Conservation (phyloP, 2,113 vertebrate species). For the Mastomys natalensis region DNA sequence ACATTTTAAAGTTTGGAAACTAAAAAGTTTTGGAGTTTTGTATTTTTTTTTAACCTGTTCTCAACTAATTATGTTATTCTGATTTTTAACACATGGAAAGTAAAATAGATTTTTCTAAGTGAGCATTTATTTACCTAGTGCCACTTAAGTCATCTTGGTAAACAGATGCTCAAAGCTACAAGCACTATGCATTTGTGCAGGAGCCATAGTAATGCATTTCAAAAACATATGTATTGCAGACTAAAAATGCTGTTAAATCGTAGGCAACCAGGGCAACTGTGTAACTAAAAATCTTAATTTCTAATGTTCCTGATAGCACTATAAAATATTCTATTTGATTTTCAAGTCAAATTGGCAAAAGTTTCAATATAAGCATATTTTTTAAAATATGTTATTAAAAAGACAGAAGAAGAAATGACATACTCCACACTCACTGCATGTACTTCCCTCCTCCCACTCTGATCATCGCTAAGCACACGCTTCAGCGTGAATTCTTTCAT, state of each 20-base stretch:
- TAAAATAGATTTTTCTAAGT: constrained; percentile 56
- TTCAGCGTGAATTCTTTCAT: background rate
- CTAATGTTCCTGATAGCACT: background rate
- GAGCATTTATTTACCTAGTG: constrained; percentile 66
- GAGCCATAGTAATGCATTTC: constrained; percentile 48
- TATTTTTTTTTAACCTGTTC: constrained; percentile 32
- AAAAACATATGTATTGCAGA: constrained; percentile 73
- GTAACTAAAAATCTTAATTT: constrained; percentile 29
- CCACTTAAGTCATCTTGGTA: constrained; percentile 52
- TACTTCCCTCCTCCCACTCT: background rate
- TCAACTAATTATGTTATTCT: constrained; percentile 46
- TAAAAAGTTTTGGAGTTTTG: background rate
- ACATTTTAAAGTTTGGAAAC: constrained; percentile 22
- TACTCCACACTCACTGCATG: background rate
- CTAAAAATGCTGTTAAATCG: background rate
- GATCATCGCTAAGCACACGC: background rate
- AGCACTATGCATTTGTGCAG: constrained; percentile 14
- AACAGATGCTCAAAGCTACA: constrained; percentile 67
- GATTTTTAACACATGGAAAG: constrained; percentile 57
- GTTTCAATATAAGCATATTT: constrained; percentile 23
- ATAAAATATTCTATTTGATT: constrained; percentile 1
- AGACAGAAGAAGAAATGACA: constrained; percentile 35
- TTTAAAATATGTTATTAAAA: constrained; percentile 16
- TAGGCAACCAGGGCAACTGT: constrained; percentile 34
- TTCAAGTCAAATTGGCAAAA: constrained; percentile 52